Base-by-base conservation (phyloP, 2,888 invertebrate genomes). In the Brachypalpus laphriformis region DNA sequence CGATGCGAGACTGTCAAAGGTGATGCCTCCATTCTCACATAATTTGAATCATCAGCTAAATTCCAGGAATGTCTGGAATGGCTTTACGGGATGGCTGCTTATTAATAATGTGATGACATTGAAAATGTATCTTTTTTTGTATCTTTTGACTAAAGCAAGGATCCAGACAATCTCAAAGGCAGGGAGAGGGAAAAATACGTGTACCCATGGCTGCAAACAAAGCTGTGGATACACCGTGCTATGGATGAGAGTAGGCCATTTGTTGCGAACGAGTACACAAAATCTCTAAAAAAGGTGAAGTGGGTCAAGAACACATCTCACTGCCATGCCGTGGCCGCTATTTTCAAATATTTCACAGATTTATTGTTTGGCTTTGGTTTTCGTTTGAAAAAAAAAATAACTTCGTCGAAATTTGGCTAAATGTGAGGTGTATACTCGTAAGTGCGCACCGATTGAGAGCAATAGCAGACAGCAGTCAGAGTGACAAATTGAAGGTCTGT, bases 61-160 rank as follows among this genome's bases (percentile, higher is more conserved):
- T 85, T 85, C 81, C 75, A 42, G 81, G 85, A 81, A 85, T 70
- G 81, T 81, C 81, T 85, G 85, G 81, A 71, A 81, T 80, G 65
- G n/a, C 25, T 28, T 40, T 14, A 20, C 47, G 18, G 54, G 68
- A 45, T 61, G 42, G n/a, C 59, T 42, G 16, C 31, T 49, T 63
- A 40, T 61, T 74, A 63, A 65, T 57, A 65, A 65, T 31, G 14
- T 11, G 65, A 47, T 75, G 85, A 59, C 75, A 85, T 71, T 85
- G 81, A 75, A 66, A 63, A 40, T n/a, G 49, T n/a, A 28, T 47
- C 25, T 76, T 34, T 34, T 7, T 47, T 57, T 49, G 34, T 34
- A 34, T 34, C 34, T 34, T 9, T 34, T 34, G 34, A 25, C 25
- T 49, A 37, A 18, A 47, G 20, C 42, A 75, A 63, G 66, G 40